Percentiles rank a stretch among this genome's conserved stretches.
Evolutionary conservation across 2,888 invertebrate species (phyloP).

Genomic region (Aleiodes alternator): DNA sequence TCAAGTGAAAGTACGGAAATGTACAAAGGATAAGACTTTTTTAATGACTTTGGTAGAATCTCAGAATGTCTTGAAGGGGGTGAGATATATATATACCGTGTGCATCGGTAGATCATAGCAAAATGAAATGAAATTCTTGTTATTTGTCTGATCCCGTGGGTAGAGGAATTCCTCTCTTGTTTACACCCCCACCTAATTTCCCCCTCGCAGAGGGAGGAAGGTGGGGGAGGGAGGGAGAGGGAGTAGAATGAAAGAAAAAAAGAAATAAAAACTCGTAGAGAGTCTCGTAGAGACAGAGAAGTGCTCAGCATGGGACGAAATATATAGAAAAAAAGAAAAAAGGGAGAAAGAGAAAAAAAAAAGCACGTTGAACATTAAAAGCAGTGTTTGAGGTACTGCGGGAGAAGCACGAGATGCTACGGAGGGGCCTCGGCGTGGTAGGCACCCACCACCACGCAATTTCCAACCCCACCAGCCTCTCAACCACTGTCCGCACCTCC

Average conservation of each 20-base stretch:
- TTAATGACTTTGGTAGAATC: too few relatives aligned
- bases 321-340: conserved; percentile 31
- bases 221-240: conserved; percentile 58
- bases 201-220: neutral
- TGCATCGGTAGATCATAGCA: too few relatives aligned
- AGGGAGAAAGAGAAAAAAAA: neutral
- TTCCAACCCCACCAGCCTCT: conserved; percentile 75
- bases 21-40: too few relatives aligned
- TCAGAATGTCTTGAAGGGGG: too few relatives aligned
- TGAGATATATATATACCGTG: too few relatives aligned
- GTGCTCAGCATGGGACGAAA: conserved; percentile 31
- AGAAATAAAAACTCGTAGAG: conserved; percentile 18
- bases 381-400: conserved; percentile 35
- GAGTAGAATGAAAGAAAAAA: conserved; percentile 17
- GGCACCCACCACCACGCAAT: conserved; percentile 75
- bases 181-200: conserved; percentile 73
- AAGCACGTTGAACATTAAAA: conserved; percentile 16
- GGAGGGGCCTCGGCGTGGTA: conserved; percentile 71
- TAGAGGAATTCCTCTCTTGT: conserved; percentile 58
- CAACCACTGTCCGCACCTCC: conserved; percentile 75
- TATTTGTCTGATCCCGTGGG: too few relatives aligned
- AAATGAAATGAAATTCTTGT: too few relatives aligned
- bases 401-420: conserved; percentile 66
- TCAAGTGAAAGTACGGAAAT: too few relatives aligned
- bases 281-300: conserved; percentile 35